phyloP scores from a whole-genome alignment of 1,140 invertebrate species.

The Drosophila obscura region DNA sequence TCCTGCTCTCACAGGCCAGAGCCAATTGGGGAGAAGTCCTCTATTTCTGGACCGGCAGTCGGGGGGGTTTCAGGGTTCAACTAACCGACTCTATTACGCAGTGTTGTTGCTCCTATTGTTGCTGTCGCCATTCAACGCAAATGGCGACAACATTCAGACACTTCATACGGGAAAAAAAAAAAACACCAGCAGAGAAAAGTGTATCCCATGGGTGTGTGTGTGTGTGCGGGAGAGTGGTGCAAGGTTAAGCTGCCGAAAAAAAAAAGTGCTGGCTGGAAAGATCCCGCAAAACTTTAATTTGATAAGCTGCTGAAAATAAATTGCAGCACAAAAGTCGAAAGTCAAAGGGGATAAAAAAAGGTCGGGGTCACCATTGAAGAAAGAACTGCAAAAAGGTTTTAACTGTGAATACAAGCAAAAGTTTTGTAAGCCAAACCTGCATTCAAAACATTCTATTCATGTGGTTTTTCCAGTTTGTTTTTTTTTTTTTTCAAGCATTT shows the following conservation, averaged over 20 bases:
- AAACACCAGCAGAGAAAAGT: slow-evolving; percentile 14
- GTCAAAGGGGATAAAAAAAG: slow-evolving; percentile 26
- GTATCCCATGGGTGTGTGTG: background rate
- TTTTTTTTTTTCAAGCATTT: background rate
- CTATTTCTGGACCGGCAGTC: background rate
- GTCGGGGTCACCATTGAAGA: background rate
- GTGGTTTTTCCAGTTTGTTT: background rate
- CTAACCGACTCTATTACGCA: slow-evolving; percentile 78
- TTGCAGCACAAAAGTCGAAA: slow-evolving; percentile 43
- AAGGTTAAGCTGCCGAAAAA: slow-evolving; percentile 73
- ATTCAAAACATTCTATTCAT: too few species aligned
- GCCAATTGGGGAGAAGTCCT: slow-evolving; percentile 28
- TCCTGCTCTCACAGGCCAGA: background rate
- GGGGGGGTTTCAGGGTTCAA: slow-evolving; percentile 23
- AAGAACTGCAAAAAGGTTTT: too few species aligned
- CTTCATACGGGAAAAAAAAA: slow-evolving; percentile 24
- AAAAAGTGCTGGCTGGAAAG: slow-evolving; percentile 58
- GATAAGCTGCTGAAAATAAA: slow-evolving; percentile 73
- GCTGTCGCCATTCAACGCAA: slow-evolving; percentile 66
- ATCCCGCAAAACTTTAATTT: slow-evolving; percentile 75
- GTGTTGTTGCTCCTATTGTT: slow-evolving; percentile 43
- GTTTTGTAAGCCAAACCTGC: too few species aligned
- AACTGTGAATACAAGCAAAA: too few species aligned
- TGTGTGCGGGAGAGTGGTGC: too few species aligned
- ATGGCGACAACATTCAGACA: slow-evolving; percentile 73